These are phyloP conservation scores for Ferdinandea cuprea DNA, from an alignment of 2,888 invertebrate genomes.

Conservation along the genomic window DNA sequence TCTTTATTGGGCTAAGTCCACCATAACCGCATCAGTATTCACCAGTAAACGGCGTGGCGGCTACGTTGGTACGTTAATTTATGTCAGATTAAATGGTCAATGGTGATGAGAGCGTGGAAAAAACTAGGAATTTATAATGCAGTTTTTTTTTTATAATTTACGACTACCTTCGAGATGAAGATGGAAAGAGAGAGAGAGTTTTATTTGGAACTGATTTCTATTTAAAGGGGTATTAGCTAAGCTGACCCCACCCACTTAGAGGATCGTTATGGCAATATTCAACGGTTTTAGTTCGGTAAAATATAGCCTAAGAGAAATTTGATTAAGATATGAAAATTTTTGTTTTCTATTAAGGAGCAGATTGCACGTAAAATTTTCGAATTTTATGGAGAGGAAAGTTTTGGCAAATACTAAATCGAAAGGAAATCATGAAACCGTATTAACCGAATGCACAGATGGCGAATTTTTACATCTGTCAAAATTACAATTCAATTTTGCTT, in stretches of 20 bases:
- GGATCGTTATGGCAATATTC: background rate
- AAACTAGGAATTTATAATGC: conserved; percentile 38
- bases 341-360: too few species aligned
- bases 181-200: conserved; percentile 2
- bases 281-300: background rate
- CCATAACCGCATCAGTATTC: background rate
- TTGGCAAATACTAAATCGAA: too few species aligned
- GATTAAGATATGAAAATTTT: background rate
- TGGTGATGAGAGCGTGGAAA: conserved; percentile 47
- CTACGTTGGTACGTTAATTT: conserved; percentile 50
- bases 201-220: conserved; percentile 12
- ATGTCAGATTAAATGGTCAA: conserved; percentile 46
- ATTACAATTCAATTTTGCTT: too few species aligned
- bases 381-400: too few species aligned
- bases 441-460: too few species aligned
- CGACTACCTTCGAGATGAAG: background rate
- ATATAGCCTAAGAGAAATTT: background rate
- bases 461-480: too few species aligned
- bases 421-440: too few species aligned
- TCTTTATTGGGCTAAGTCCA: conserved; percentile 37
- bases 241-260: conserved; percentile 25
- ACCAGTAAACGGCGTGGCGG: conserved; percentile 25
- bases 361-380: too few species aligned
- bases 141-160: conserved; percentile 15
- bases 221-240: conserved; percentile 20